A percentile compares a stretch with the other conserved stretches of the same genome.
Evolutionary conservation across 2,888 invertebrate genomes (phyloP).

Genomic region (Watsonalla binaria): DNA sequence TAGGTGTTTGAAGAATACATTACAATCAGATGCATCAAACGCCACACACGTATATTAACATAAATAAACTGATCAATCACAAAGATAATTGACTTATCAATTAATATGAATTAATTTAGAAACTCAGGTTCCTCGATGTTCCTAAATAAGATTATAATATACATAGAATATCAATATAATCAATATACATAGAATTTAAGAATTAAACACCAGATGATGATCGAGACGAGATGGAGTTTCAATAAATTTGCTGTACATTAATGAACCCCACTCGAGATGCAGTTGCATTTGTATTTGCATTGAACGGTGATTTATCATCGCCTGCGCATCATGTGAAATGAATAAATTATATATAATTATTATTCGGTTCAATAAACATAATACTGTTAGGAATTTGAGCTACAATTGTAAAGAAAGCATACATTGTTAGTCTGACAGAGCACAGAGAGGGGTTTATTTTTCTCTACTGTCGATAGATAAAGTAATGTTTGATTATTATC

Average conservation of each 20-base stretch:
- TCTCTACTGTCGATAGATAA: too few species aligned
- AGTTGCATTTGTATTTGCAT: not conserved
- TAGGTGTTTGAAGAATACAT: too few species aligned
- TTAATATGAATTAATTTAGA: not conserved
- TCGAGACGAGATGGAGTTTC: too few species aligned
- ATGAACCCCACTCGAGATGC: not conserved
- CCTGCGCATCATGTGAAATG: not conserved
- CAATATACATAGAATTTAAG: too few species aligned
- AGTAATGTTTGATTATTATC: not conserved
- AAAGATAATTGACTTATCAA: not conserved
- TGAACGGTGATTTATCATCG: not conserved
- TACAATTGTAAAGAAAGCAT: not conserved
- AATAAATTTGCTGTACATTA: too few species aligned
- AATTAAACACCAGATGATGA: too few species aligned
- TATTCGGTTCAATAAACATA: not conserved
- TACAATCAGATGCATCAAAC: not conserved
- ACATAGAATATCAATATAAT: too few species aligned
- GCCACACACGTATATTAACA: not conserved
- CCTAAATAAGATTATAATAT: too few species aligned
- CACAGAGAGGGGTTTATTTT: too few species aligned
- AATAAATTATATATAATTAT: not conserved
- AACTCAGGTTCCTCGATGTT: not conserved
- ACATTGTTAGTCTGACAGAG: too few species aligned
- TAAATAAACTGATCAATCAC: not conserved
- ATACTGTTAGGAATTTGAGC: not conserved